phyloP scores from a whole-genome alignment of 2,113 vertebrate species.

The Tor tambroides region DNA sequence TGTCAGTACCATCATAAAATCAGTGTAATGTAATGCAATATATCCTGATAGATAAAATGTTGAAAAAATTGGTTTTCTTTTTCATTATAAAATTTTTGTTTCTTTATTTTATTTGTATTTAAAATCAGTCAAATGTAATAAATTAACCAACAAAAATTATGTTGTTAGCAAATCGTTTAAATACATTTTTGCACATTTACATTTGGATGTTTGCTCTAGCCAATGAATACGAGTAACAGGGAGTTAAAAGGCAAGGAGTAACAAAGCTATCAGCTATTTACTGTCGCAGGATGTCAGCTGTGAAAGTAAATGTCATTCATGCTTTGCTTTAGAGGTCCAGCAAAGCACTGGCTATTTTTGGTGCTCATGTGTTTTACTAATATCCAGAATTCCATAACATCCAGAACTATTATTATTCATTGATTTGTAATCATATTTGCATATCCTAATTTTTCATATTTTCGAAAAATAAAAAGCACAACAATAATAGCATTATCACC shows the following conservation, averaged over 20 bases:
- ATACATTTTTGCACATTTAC: background rate
- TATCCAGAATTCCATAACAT: background rate
- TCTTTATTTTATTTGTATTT: background rate
- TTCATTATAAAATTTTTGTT: background rate
- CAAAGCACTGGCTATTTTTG: background rate
- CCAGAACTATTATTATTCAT: background rate
- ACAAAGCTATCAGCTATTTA: background rate
- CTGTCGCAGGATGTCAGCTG: background rate
- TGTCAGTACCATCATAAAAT: background rate
- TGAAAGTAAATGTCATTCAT: background rate
- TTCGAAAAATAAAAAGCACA: background rate
- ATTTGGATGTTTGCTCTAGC: background rate
- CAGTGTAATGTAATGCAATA: background rate
- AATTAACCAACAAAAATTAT: background rate
- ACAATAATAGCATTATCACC: background rate
- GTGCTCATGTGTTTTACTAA: background rate
- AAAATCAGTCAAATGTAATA: background rate
- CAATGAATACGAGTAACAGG: background rate
- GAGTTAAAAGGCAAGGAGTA: background rate
- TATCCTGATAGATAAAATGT: background rate
- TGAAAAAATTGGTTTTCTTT: background rate
- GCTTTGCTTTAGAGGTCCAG: background rate
- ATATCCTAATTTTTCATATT: background rate
- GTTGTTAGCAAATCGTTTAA: background rate
- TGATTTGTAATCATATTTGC: background rate